Evolutionary conservation across 1,140 invertebrate genomes (phyloP).

Genomic region (Ericerus pela): DNA sequence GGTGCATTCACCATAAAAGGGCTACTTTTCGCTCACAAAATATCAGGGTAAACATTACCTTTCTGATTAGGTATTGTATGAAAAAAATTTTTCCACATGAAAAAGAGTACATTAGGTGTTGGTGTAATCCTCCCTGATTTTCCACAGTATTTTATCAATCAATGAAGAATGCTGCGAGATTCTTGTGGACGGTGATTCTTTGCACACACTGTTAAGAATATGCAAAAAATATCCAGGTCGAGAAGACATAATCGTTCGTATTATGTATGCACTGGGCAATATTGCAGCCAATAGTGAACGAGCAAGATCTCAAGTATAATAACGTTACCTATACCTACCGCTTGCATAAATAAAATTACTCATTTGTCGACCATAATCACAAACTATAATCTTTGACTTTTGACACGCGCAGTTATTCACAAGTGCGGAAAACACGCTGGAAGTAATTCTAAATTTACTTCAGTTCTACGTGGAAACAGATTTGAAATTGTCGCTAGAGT

Average conservation of each 20-base stretch:
- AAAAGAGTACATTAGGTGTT: too few relatives aligned
- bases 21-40: too few relatives aligned
- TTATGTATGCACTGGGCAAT: constrained; percentile 63
- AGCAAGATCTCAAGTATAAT: constrained; percentile 44
- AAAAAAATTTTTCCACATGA: too few relatives aligned
- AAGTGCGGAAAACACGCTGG: constrained; percentile 37
- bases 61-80: too few relatives aligned
- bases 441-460: constrained; percentile 40
- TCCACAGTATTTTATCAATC: constrained; percentile 53
- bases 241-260: constrained; percentile 49
- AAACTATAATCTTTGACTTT: constrained; percentile 8
- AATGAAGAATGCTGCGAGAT: constrained; percentile 52
- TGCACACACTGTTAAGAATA: constrained; percentile 38
- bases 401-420: constrained; percentile 38
- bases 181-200: constrained; percentile 39
- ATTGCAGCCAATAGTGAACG: constrained; percentile 52
- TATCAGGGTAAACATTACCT: too few relatives aligned
- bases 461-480: constrained; percentile 41
- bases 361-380: background rate
- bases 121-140: too few relatives aligned
- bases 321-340: too few relatives aligned
- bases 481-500: constrained; percentile 23
- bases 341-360: too few relatives aligned
- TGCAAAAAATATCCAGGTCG: constrained; percentile 41
- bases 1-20: too few relatives aligned